These are phyloP conservation scores for Coremacera marginata DNA, from an alignment of 2,888 invertebrate genomes.

Conservation along the genomic window DNA sequence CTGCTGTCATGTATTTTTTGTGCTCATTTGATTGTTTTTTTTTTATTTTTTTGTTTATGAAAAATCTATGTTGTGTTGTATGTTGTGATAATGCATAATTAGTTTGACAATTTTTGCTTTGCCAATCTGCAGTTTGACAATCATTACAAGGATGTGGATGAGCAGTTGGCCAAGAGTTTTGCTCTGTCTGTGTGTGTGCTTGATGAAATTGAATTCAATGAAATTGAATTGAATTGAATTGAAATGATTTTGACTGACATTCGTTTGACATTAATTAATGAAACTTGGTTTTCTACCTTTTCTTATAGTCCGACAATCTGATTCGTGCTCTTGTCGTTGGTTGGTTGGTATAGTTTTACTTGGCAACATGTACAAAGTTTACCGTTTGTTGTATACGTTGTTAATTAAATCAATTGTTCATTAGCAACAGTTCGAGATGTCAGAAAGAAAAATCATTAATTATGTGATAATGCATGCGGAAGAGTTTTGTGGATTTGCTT, in stretches of 20 bases:
- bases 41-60: background rate
- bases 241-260: conserved; percentile 5
- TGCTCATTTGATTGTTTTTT: background rate
- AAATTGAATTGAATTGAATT: conserved; percentile 21
- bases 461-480: background rate
- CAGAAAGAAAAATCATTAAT: conserved; percentile 24
- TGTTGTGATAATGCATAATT: conserved; percentile 19
- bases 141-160: background rate
- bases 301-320: background rate
- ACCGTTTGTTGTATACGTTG: background rate
- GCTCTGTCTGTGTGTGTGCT: too few species aligned
- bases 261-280: conserved; percentile 28
- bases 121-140: background rate
- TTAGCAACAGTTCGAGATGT: background rate
- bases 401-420: conserved; percentile 20
- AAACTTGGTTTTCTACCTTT: background rate
- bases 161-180: background rate
- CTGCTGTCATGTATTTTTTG: background rate
- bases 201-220: background rate
- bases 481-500: background rate
- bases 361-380: background rate
- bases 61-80: background rate
- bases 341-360: too few species aligned
- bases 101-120: conserved; percentile 20
- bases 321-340: too few species aligned